These are phyloP conservation scores for Odontocolon sp. DNA, from an alignment of 2,888 invertebrate species.

Conservation along the genomic window DNA sequence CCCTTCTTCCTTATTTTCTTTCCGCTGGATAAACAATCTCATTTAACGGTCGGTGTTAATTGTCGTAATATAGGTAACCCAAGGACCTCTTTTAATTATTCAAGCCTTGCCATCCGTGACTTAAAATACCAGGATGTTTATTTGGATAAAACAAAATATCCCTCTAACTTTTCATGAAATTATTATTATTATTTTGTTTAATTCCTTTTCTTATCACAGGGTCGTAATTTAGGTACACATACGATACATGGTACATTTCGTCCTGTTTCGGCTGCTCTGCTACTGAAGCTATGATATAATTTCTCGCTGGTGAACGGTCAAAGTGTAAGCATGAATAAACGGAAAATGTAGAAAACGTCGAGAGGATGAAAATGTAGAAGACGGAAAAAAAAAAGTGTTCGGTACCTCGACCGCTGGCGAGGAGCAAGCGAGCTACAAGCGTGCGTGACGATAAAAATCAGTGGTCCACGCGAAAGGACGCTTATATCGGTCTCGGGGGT, in stretches of 20 bases:
- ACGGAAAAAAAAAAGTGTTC: not conserved
- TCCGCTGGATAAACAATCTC: constrained; percentile 28
- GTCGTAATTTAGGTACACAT: not conserved
- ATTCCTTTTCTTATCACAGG: too few species aligned
- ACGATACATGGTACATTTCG: too few species aligned
- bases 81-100: constrained; percentile 8
- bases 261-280: not conserved
- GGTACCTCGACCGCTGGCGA: not conserved
- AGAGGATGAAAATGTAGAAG: not conserved
- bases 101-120: not conserved
- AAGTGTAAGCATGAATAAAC: not conserved
- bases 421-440: constrained; percentile 46
- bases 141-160: not conserved
- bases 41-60: constrained; percentile 22
- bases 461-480: constrained; percentile 66
- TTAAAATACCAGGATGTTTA: constrained; percentile 12
- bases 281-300: not conserved
- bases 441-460: constrained; percentile 69
- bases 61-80: constrained; percentile 25
- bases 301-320: not conserved
- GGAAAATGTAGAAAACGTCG: not conserved
- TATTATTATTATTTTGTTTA: too few species aligned
- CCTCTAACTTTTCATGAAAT: not conserved
- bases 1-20: constrained; percentile 4
- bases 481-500: constrained; percentile 62